These are phyloP conservation scores for Perithous albicinctus DNA, from an alignment of 2,888 invertebrate genomes.

Conservation along the genomic window DNA sequence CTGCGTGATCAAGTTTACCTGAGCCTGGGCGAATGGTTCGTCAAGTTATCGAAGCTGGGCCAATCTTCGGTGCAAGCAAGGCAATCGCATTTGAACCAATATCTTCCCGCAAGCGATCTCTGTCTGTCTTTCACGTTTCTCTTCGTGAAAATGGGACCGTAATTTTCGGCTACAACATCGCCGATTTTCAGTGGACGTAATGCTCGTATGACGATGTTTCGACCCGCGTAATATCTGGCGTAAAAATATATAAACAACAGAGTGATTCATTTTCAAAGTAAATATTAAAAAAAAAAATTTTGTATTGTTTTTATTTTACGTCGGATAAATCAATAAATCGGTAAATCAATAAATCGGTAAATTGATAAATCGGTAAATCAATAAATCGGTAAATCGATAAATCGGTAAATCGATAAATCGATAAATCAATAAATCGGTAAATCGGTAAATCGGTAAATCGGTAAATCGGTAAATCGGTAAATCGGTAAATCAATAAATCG, in stretches of 20 bases:
- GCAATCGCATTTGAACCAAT: conserved; percentile 93
- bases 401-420: no score
- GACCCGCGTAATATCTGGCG: conserved; percentile 91
- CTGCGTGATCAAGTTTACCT: conserved; percentile 77
- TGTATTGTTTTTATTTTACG: no score
- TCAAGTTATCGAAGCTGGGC: conserved; percentile 89
- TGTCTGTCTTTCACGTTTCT: conserved; percentile 87
- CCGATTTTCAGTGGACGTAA: conserved; percentile 88
- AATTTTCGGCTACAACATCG: conserved; percentile 92
- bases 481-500: no score
- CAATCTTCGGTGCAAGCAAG: conserved; percentile 91
- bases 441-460: no score
- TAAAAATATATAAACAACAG: neutral
- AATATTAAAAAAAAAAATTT: neutral
- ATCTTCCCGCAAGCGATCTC: conserved; percentile 88
- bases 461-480: no score
- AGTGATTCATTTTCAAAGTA: no score
- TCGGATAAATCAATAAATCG: no score
- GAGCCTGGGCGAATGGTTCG: conserved; percentile 83
- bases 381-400: no score
- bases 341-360: no score
- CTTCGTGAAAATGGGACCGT: conserved; percentile 92
- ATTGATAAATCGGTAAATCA: no score
- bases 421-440: no score
- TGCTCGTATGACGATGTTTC: conserved; percentile 89